Base-by-base conservation (phyloP, 2,113 vertebrate genomes). In the Nesospiza acunhae region DNA sequence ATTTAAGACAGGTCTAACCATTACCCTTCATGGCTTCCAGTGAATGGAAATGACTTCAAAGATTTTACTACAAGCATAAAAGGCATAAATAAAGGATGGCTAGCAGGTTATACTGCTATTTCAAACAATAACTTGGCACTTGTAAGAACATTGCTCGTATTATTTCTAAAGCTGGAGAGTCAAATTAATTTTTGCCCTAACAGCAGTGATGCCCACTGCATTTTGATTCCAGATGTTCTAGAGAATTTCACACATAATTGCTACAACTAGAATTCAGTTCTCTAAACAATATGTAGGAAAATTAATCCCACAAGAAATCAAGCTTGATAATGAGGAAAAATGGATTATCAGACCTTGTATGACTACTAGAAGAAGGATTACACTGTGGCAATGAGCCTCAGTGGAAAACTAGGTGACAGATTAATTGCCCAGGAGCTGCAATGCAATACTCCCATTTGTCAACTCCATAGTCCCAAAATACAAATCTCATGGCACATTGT, bases 311-410 rank as follows among this genome's bases (percentile, higher is more conserved):
- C 33, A 69, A 77, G 72, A 82, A 87, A 93, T 94, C 70, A 89
- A 91, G 56, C 24, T 90, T 93, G 56, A 69, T 91, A 96, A 91
- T 89, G 83, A 86, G 83, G 58, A 93, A 83, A 92, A 90, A 91
- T 86, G 13, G 44, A 64, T 94, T 80, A 82, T 76, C 70, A 84
- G 31, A 59, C 63, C 87, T 76, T 72, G 16, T 68, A n/a, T 67
- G 87, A 73, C 37, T 90, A 60, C 35, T 80, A 64, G 41, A 93
- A 76, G 82, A 94, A 89, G 35, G 84, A 94, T 96, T 76, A 50
- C 55, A 70, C 12, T 80, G 19, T 89, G 76, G 79, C 70, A 75
- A 41, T 50, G 67, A 86, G 16, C 41, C 58, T 89, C 46, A 77
- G 33, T 87, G 63, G 73, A 96, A 90, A 97, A 92, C 8, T 12